Conservation (phyloP, 1,140 invertebrate genomes). For the Drosophila melanica region DNA sequence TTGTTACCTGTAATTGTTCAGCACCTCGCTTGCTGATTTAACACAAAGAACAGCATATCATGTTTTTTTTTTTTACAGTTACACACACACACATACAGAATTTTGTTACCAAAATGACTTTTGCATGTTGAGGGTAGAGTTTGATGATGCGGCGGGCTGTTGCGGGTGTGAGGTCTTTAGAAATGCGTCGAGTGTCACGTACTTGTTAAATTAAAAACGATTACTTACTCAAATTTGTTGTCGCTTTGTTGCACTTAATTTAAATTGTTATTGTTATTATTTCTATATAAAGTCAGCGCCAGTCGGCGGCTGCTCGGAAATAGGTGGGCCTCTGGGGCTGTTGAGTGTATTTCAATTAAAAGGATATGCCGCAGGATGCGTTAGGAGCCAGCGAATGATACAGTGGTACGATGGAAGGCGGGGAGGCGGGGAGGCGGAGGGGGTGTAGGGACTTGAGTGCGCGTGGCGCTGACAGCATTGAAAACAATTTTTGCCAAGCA, state of each 20-base stretch:
- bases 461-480: conserved; percentile 67
- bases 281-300: conserved; percentile 69
- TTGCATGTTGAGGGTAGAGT: conserved; percentile 7
- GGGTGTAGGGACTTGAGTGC: not conserved
- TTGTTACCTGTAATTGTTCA: too few relatives aligned
- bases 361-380: conserved; percentile 70
- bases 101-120: conserved; percentile 25
- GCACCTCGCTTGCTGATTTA: too few relatives aligned
- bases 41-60: conserved; percentile 2
- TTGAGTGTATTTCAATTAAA: conserved; percentile 75
- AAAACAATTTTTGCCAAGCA: conserved; percentile 43
- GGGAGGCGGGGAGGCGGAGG: not conserved
- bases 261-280: conserved; percentile 81
- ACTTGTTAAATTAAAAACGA: conserved; percentile 80
- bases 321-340: conserved; percentile 7
- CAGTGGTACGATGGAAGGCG: not conserved
- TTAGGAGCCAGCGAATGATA: not conserved
- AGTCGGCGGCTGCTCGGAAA: not conserved
- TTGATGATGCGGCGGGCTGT: not conserved
- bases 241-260: conserved; percentile 70
- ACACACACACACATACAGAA: not conserved
- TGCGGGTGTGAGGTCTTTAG: not conserved
- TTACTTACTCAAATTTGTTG: conserved; percentile 71
- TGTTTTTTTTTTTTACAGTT: conserved; percentile 10
- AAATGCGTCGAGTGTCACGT: conserved; percentile 67